Base-by-base conservation (phyloP, 92 coral and sea anemone species). In the Zoanthus solanderi region DNA sequence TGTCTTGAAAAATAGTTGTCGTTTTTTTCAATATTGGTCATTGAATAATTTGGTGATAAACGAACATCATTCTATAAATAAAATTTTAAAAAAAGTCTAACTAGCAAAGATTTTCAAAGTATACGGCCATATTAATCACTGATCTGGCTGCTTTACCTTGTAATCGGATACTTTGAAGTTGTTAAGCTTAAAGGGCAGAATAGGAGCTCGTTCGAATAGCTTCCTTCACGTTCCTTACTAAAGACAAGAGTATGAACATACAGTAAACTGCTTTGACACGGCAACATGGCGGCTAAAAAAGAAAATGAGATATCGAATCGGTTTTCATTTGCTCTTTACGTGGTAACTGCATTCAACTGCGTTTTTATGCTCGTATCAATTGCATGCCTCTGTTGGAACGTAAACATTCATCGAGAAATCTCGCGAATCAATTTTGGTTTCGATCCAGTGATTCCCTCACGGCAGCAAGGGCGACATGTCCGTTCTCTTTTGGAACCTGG, bases 351-450 rank as follows among this genome's bases (percentile, higher is more conserved):
- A 9, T 71, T 81, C 53, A 81, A 81, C 75, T 66, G 73, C 45
- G 63, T 81, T 75, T 81, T 81, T 47, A 81, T 81, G 85, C 61
- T 81, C n/a, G 85, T 81, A 6, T 81, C 85, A 9, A 29, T 81
- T 6, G 85, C 74, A 31, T 65, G 75, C 63, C 76, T 81, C 28
- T 81, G 74, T 9, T 81, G 57, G 75, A 81, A 81, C 75, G 85
- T 81, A 11, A 81, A 47, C 14, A 81, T 81, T 81, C 85, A 67
- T 66, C 75, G 60, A 45, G 85, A 81, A 45, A 58, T 81, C 32
- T 65, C 85, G 60, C 75, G 28, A n/a, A 46, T 81, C 60, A 18
- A 81, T 18, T 37, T 42, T 8, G 74, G 14, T 42, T 53, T 81
- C 13, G 61, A 44, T 66, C 56, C 85, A 66, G n/a, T 81, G 37